These are phyloP conservation scores for Corythornis vintsioides DNA, from an alignment of 2,113 vertebrate species.

Conservation along the genomic window DNA sequence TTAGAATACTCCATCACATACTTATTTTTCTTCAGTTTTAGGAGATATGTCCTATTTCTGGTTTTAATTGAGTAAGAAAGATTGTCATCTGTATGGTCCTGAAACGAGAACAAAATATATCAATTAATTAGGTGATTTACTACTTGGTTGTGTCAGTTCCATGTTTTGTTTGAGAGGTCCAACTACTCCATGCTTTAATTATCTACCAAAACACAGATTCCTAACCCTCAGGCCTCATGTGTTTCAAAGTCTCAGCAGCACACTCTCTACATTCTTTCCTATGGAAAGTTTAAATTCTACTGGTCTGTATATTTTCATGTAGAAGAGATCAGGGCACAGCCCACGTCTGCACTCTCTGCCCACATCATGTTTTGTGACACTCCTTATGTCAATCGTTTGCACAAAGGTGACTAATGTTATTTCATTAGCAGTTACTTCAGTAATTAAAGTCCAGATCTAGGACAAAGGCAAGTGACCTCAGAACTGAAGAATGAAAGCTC, in stretches of 20 bases:
- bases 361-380: background rate
- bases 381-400: conserved; percentile 29
- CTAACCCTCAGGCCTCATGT: background rate
- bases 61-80: conserved; percentile 66
- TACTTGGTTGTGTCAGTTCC: background rate
- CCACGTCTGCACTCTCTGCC: background rate
- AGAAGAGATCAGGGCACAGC: background rate
- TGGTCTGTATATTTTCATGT: background rate
- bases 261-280: background rate
- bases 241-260: background rate
- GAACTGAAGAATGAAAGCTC: background rate
- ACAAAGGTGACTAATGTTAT: background rate
- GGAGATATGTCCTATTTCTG: conserved; percentile 60
- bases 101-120: conserved; percentile 16
- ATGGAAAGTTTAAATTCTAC: background rate
- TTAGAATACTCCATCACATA: conserved; percentile 32
- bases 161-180: background rate
- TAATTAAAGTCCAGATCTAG: background rate
- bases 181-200: background rate
- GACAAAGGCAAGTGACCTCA: background rate
- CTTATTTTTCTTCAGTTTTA: conserved; percentile 73
- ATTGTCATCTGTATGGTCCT: conserved; percentile 58
- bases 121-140: background rate
- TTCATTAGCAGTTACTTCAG: background rate
- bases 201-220: background rate